phyloP scores from a whole-genome alignment of 1,140 invertebrate species.

The Caenorhabditis inopinata region DNA sequence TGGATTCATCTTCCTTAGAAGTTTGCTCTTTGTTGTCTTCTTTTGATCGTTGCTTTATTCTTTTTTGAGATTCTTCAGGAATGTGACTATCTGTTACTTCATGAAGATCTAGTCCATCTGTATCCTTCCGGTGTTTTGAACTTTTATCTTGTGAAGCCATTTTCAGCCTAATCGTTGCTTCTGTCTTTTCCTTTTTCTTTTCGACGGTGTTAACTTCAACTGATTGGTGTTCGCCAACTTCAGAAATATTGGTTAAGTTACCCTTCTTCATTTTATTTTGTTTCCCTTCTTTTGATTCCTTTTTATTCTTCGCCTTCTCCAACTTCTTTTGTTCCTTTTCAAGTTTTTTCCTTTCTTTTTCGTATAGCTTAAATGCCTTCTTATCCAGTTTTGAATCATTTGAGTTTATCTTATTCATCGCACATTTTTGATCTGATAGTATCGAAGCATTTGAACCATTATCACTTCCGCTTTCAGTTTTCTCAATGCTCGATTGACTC shows the following conservation, averaged over 20 bases:
- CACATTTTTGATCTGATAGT: neutral
- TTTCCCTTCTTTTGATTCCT: conserved; percentile 36
- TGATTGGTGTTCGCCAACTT: neutral
- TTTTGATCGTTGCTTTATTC: neutral
- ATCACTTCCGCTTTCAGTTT: conserved; percentile 26
- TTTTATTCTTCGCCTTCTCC: conserved; percentile 36
- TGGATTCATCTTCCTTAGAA: neutral
- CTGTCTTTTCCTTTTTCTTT: conserved; percentile 4
- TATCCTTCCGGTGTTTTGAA: neutral
- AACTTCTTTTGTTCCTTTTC: conserved; percentile 3
- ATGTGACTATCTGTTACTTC: neutral
- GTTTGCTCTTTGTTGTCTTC: neutral
- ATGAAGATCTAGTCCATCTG: neutral
- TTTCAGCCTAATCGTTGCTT: neutral
- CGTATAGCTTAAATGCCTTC: conserved; percentile 2
- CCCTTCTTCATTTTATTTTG: conserved; percentile 9
- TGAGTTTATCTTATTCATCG: neutral
- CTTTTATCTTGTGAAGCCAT: neutral
- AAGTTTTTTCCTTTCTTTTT: conserved; percentile 36
- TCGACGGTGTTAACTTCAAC: neutral
- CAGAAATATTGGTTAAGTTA: neutral
- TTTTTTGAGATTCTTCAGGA: neutral
- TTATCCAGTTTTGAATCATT: conserved; percentile 12
- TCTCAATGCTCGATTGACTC: neutral
- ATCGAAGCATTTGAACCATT: neutral